Evolutionary conservation across 1,140 invertebrate genomes (phyloP), one percentile per base, ranked within the genome.

Genomic region (Anthonomus grandis): DNA sequence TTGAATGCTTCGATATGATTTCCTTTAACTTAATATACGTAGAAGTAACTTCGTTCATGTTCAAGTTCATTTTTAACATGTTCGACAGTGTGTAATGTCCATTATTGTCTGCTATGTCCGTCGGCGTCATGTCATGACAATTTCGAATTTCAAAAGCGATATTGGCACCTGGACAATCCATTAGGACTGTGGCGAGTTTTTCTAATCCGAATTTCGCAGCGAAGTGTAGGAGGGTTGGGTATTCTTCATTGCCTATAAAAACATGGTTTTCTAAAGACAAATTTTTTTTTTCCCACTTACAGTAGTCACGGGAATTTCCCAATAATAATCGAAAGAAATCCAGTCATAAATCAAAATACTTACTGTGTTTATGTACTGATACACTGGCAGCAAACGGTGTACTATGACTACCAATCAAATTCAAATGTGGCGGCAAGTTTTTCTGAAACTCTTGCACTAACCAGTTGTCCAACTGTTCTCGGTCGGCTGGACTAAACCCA

Each of bases 141-240:
- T 93, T 94, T 37, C 82, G 78, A 5, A 91, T 75, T n/a, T 87
- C 85, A 60, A 86, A 87, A 0, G 90, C 90, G 0, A 83, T 76
- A 51, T 87, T 85, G 4, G 89, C 87, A 0, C 89, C 90, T 0
- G 90, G 89, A 70, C 87, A 90, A 60, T 94, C 90, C 57, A 95
- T 71, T 21, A 95, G 72, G 66, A 86, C 85, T 79, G 88, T 87
- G 25, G 86, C 85, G 5, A 94, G 76, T 57, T 89, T 85, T 69
- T 91, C 87, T 42, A 95, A 74, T 0, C 91, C 91, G 71, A 90
- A 92, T 46, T 85, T 82, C 0, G 90, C 90, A 0, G 91, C 86
- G 72, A 93, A 95, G 69, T 95, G 92, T 5, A 95, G 75, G 18
- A 94, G 70, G 0, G 91, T 94, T 1, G 92, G 92, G 67, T 89